phyloP scores from a whole-genome alignment of 1,140 invertebrate species.

The Drosophila bocki region DNA sequence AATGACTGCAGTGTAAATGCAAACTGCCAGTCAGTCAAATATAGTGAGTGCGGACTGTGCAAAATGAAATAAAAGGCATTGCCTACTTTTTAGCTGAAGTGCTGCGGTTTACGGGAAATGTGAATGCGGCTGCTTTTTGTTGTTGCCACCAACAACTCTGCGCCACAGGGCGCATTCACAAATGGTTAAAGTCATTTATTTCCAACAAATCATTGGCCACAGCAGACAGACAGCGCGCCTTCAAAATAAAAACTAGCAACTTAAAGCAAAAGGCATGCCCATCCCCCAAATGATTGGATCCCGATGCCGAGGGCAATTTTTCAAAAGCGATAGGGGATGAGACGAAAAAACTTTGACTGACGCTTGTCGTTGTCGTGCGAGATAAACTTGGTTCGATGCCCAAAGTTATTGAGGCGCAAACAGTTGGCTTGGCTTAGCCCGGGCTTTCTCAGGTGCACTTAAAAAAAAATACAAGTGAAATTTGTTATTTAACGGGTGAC shows the following conservation, averaged over 20 bases:
- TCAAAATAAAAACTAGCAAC: constrained; percentile 63
- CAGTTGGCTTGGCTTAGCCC: constrained; percentile 58
- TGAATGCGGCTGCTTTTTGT: constrained; percentile 53
- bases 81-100: constrained; percentile 73
- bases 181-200: constrained; percentile 81
- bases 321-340: constrained; percentile 47
- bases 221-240: constrained; percentile 27
- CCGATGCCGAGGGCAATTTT: constrained; percentile 60
- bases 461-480: background rate
- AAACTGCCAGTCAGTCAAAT: constrained; percentile 64
- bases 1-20: constrained; percentile 79
- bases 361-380: constrained; percentile 69
- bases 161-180: constrained; percentile 38
- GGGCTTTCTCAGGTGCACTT: background rate
- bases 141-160: constrained; percentile 4
- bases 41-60: constrained; percentile 31
- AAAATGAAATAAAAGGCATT: constrained; percentile 54
- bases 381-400: constrained; percentile 78
- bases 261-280: constrained; percentile 53
- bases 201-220: constrained; percentile 77
- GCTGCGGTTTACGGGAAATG: constrained; percentile 59
- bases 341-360: constrained; percentile 66
- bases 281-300: constrained; percentile 34
- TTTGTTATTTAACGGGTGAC: rapidly evolving
- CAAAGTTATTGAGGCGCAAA: constrained; percentile 81